These are phyloP conservation scores for Chloropsis hardwickii DNA, from an alignment of 2,113 vertebrate species.

Conservation along the genomic window DNA sequence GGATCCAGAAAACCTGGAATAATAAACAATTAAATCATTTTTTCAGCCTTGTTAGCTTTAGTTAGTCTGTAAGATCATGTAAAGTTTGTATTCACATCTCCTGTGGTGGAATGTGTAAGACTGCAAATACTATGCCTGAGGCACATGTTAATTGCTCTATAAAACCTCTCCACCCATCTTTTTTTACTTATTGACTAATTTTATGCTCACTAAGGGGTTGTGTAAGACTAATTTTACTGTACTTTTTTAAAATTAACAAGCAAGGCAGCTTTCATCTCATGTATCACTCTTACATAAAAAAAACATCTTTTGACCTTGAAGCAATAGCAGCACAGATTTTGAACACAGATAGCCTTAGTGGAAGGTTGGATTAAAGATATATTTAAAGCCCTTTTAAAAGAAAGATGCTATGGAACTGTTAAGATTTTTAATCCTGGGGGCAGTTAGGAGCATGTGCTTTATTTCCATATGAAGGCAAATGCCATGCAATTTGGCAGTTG, in stretches of 20 bases:
- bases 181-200: constrained; percentile 28
- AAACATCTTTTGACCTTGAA: neutral
- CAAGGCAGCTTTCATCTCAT: neutral
- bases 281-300: neutral
- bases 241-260: neutral
- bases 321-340: neutral
- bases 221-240: neutral
- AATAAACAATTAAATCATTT: neutral
- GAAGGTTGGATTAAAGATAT: neutral
- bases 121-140: neutral
- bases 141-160: constrained; percentile 4
- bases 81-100: neutral
- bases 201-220: neutral
- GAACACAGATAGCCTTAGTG: neutral
- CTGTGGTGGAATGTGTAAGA: neutral
- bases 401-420: neutral
- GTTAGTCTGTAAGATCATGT: neutral
- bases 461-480: neutral
- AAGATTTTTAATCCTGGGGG: neutral
- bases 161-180: constrained; percentile 27
- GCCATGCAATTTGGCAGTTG: neutral
- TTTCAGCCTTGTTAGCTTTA: neutral
- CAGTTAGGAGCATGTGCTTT: neutral
- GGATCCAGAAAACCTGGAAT: neutral
- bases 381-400: neutral